phyloP scores from a whole-genome alignment of 2,888 invertebrate genomes.

The Lasioglossum marginatum region DNA sequence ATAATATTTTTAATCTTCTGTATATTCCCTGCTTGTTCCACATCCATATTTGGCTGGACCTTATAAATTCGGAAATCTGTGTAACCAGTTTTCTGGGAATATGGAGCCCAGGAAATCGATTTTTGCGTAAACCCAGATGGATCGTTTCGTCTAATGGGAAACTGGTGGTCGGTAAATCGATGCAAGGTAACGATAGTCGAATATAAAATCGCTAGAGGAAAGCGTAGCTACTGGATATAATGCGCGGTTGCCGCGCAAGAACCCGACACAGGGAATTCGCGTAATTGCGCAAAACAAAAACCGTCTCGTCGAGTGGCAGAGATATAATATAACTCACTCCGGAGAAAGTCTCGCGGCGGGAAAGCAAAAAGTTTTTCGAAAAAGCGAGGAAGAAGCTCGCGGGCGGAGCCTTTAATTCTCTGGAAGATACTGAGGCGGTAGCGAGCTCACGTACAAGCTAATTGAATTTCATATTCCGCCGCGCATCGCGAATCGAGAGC shows the following conservation, averaged over 20 bases:
- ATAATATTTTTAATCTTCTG: no score
- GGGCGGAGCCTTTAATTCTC: conserved; percentile 52
- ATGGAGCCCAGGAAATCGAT: neutral
- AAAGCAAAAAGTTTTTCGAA: conserved; percentile 39
- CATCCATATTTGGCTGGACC: no score
- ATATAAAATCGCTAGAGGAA: neutral
- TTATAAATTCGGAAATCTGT: no score
- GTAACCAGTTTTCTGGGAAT: no score
- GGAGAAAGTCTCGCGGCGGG: neutral
- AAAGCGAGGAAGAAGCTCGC: conserved; percentile 28
- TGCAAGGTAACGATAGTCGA: neutral
- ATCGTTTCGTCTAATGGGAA: neutral
- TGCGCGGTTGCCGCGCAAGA: neutral
- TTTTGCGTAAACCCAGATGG: neutral
- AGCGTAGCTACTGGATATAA: neutral
- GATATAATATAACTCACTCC: conserved; percentile 12
- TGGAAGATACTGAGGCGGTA: conserved; percentile 32
- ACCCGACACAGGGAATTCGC: conserved; percentile 1
- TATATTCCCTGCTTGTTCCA: no score
- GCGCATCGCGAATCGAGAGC: conserved; percentile 68
- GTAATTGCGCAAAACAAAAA: conserved; percentile 30
- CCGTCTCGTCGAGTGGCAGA: neutral
- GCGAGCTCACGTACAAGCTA: conserved; percentile 61
- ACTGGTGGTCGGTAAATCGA: neutral
- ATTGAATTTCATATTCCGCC: conserved; percentile 78